phyloP scores from a whole-genome alignment of 2,797 vertebrate species.

The Avahi laniger region DNA sequence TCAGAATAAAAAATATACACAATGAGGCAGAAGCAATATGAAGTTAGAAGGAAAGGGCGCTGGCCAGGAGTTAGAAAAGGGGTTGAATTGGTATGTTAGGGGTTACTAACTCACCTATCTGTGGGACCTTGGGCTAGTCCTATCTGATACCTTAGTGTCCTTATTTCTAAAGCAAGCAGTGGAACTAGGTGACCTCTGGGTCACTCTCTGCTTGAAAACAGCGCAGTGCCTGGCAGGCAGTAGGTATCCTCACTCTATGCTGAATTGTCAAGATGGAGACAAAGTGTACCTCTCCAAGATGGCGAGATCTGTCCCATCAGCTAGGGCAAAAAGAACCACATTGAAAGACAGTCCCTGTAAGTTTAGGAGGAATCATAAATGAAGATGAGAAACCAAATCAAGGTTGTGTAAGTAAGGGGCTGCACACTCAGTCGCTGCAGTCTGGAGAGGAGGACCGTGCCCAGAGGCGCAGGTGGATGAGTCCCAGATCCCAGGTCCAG shows the following conservation, averaged over 20 bases:
- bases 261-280: neutral
- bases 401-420: neutral
- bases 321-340: neutral
- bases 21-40: neutral
- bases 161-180: neutral
- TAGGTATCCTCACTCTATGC: neutral
- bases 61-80: neutral
- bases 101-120: neutral
- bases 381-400: neutral
- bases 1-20: neutral
- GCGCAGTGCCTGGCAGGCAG: neutral
- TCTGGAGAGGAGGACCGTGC: accelerated
- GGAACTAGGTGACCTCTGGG: neutral
- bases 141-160: neutral
- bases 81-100: neutral
- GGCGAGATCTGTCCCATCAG: neutral
- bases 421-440: accelerated
- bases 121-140: neutral
- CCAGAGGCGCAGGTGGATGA: neutral
- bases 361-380: neutral
- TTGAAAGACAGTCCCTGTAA: neutral
- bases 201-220: neutral
- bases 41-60: neutral
- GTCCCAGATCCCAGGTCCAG: neutral
- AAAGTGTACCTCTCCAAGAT: neutral